These are phyloP conservation scores for Andricus quercusramuli DNA, from an alignment of 2,888 invertebrate species.

Conservation along the genomic window DNA sequence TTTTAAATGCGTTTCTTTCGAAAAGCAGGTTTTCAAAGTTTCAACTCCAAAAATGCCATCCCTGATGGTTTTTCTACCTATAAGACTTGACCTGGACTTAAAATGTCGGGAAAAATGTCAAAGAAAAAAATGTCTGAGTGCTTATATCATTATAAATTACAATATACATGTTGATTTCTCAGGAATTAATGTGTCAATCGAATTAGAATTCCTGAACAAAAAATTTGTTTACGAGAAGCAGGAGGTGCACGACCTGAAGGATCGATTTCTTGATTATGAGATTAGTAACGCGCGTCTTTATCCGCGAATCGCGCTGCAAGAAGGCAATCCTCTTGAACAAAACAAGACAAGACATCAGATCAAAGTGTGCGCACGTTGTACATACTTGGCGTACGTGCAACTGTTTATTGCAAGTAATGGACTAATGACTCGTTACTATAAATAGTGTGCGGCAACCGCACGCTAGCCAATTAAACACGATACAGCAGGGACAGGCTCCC, in stretches of 20 bases:
- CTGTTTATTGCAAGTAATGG: slow-evolving; percentile 68
- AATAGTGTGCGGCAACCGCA: slow-evolving; percentile 65
- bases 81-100: too few species aligned
- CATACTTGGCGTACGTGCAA: slow-evolving; percentile 38
- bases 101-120: too few species aligned
- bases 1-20: too few species aligned
- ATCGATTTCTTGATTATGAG: slow-evolving; percentile 38
- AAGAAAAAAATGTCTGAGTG: too few species aligned
- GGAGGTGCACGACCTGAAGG: slow-evolving; percentile 11
- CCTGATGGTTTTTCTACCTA: too few species aligned
- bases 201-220: not conserved
- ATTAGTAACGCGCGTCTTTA: slow-evolving; percentile 41
- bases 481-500: slow-evolving; percentile 58
- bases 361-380: slow-evolving; percentile 36
- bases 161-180: not conserved
- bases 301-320: not conserved
- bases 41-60: too few species aligned
- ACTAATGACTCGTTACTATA: slow-evolving; percentile 71
- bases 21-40: too few species aligned
- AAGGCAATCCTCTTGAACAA: slow-evolving; percentile 36
- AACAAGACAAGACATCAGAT: slow-evolving; percentile 41
- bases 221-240: not conserved
- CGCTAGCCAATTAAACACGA: slow-evolving; percentile 75
- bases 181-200: not conserved
- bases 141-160: too few species aligned